Conservation (phyloP, 64 coral and sea anemone species). For the Porites australiensis region DNA sequence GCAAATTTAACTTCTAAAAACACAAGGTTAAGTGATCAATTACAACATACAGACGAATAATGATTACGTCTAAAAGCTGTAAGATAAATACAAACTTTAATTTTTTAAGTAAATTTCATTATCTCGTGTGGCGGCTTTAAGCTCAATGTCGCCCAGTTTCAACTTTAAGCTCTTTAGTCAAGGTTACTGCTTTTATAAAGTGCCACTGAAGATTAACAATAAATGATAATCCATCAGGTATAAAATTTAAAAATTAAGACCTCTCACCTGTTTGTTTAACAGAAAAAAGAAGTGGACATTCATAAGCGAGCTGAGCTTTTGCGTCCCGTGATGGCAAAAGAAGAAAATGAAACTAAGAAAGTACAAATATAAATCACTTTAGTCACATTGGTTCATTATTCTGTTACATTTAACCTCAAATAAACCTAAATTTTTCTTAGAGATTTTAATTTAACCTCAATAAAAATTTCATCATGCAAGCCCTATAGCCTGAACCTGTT, state of each 20-base stretch:
- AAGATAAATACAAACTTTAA: no score
- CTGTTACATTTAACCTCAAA: not conserved
- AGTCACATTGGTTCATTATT: not conserved
- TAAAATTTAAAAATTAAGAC: not conserved
- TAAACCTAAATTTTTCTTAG: not conserved
- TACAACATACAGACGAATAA: no score
- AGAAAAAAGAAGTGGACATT: conserved; percentile 48
- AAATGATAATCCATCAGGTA: not conserved
- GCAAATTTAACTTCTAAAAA: no score
- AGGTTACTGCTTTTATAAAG: not conserved
- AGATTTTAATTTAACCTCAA: not conserved
- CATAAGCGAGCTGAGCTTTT: conserved; percentile 49
- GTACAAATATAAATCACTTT: not conserved
- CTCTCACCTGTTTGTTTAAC: not conserved
- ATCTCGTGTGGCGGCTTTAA: no score
- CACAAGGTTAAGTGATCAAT: no score
- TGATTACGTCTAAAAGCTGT: no score
- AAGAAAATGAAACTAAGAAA: conserved; percentile 38
- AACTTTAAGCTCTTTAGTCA: no score
- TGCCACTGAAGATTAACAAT: not conserved
- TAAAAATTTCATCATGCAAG: not conserved
- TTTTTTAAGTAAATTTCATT: no score
- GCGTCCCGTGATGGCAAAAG: not conserved
- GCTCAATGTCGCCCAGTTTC: no score
- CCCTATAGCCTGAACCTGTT: not conserved